Base-by-base conservation (phyloP, 53 echinoderm and acorn worm genomes). In the Holothuria leucospilota region DNA sequence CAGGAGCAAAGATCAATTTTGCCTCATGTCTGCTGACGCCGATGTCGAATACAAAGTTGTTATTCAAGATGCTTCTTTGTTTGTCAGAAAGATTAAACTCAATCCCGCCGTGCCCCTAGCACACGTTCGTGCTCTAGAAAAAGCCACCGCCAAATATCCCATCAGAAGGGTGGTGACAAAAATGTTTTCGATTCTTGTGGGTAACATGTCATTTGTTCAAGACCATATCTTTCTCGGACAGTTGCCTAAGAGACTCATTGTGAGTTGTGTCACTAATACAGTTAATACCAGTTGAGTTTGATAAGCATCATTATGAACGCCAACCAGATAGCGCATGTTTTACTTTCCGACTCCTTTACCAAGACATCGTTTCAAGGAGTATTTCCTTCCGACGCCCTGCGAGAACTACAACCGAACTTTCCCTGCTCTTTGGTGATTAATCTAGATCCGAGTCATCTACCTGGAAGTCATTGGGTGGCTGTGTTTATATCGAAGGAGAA, bases 71-170 rank as follows among this genome's bases (percentile, higher is more conserved):
- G 92, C 92, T 16, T 90, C 92, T 28, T 61, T 94, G 41, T 90
- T 88, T 56, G 84, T 93, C 69, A 66, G 95, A 34, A 95, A 91
- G 59, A 90, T 95, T 24, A 95, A 93, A 66, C 62, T 92, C 2
- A 93, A 82, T 51, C 93, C 95, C 1, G 82, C 84, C 21, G 89
- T 95, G 5, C 63, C 88, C 67, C 68, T 94, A 9, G 90, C 88
- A 8, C 92, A 92, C 61, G 88, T 74, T 7, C 90, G 87, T 49
- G 95, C 95, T 14, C 30, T 94, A 65, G 90, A 94, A 51, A 87
- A 86, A 40, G 95, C 92, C 16, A 92, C 95, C 2, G 92, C 92
- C 24, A 94, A 94, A 41, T 94, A 88, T 69, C 93, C 93, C 3
- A 64, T 93, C 20, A 24, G 64, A 59, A 77, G 91, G 5, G 81